These are phyloP conservation scores for Mystacides longicornis DNA, from an alignment of 2,888 invertebrate species.

Conservation along the genomic window DNA sequence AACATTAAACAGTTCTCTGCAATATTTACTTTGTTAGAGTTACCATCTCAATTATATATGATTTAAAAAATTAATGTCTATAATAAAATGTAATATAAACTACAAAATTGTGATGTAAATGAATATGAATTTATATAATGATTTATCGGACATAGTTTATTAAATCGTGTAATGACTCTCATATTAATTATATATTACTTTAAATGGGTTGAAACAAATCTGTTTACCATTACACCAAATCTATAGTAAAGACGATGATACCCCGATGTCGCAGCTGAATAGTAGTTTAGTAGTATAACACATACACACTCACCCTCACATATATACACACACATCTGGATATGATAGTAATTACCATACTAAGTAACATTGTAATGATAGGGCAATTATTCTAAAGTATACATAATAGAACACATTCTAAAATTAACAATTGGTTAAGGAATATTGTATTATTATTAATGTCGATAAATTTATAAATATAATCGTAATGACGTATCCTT, in stretches of 20 bases:
- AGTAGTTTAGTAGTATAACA: background rate
- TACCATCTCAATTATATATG: no score
- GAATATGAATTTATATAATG: background rate
- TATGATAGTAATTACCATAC: conserved; percentile 14
- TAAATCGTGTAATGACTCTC: background rate
- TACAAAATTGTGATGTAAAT: background rate
- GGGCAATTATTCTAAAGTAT: conserved; percentile 28
- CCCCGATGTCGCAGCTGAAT: background rate
- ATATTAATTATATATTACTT: background rate
- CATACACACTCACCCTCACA: background rate
- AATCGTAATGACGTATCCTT: conserved; percentile 17
- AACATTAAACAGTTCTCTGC: no score
- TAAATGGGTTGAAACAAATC: background rate
- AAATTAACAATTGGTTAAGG: conserved; percentile 22
- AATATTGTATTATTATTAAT: conserved; percentile 16
- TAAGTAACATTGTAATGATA: conserved; percentile 25
- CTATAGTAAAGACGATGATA: background rate
- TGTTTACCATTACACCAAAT: background rate
- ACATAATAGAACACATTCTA: conserved; percentile 27
- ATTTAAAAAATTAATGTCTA: no score
- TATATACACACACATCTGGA: conserved; percentile 21
- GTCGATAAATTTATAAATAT: conserved; percentile 20
- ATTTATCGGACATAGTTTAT: background rate
- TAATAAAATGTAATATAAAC: background rate
- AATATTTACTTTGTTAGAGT: no score